Evolutionary conservation across 2,797 vertebrate genomes (phyloP), one percentile per base, ranked within the genome.

Genomic region (Fringilla coelebs): DNA sequence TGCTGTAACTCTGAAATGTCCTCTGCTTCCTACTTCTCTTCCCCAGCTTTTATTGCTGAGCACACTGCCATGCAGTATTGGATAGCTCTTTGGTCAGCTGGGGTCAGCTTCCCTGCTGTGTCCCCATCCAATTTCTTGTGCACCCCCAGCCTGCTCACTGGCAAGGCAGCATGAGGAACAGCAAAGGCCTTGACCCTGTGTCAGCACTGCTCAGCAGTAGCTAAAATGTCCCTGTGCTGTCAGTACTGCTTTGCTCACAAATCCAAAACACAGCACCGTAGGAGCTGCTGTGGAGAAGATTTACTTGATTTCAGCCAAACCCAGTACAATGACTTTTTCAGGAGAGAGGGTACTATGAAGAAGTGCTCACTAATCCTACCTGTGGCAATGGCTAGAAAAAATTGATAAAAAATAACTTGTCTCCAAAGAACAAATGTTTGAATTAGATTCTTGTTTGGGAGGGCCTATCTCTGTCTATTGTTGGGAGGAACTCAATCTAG

Each of bases 101-200:
- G 17, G 7, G 1, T 51, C 0, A 1, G 36, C 28, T 77, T 90
- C 43, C 7, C 10, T 12, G 20, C n/a, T 63, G 38, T 80, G 43
- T 58, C 54, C 31, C 13, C 14, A 66, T 41, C 24, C 40, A 80
- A 0, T 19, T 55, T 19, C 24, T 81, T 68, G 25, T n/a, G 5
- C 12, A 28, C 3, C 18, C 20, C 11, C 16, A 80, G 3, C 20
- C 34, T 63, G 3, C 17, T 68, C 1, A 1, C n/a, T 38, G 29
- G 7, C 2, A 0, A 25, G 24, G 25, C 26, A 41, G 34, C 0
- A 0, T 10, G 66, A 74, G 52, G 32, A 81, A 1, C n/a, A n/a
- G 38, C 57, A n/a, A 20, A 70, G 48, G 7, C 14, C n/a, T 32
- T 68, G 45, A 14, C 2, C 0, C 48, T 62, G 19, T 81, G 31